phyloP scores from a whole-genome alignment of 2,797 vertebrate species.

The Gadopsis bispinosus region DNA sequence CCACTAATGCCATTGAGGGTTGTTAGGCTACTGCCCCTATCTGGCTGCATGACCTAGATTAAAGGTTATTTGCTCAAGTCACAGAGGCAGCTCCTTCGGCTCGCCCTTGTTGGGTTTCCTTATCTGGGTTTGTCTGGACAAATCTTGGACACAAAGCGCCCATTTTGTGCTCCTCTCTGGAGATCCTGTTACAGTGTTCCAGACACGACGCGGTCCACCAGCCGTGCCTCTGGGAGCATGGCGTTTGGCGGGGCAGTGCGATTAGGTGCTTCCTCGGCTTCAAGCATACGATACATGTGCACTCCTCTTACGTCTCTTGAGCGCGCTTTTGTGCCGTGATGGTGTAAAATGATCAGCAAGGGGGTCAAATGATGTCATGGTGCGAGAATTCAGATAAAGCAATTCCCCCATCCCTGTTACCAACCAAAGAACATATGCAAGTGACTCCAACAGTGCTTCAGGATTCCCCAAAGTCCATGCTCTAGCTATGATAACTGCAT shows the following conservation, averaged over 20 bases:
- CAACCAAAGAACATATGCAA: slow-evolving; percentile 50
- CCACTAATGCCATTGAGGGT: slow-evolving; percentile 24
- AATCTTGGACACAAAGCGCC: slow-evolving; percentile 84
- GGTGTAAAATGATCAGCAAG: slow-evolving; percentile 64
- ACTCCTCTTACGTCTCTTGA: slow-evolving; percentile 63
- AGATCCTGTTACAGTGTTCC: slow-evolving; percentile 84
- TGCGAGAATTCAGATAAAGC: slow-evolving; percentile 63
- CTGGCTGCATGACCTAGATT: slow-evolving; percentile 69
- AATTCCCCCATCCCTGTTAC: slow-evolving; percentile 11
- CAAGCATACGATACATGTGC: slow-evolving; percentile 72
- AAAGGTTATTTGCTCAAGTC: slow-evolving; percentile 77
- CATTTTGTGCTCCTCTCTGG: slow-evolving; percentile 84
- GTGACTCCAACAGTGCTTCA: slow-evolving; percentile 30
- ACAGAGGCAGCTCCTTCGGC: slow-evolving; percentile 66
- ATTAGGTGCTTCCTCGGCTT: slow-evolving; percentile 72
- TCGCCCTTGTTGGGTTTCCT: slow-evolving; percentile 80
- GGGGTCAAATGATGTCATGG: slow-evolving; percentile 76
- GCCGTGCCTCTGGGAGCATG: slow-evolving; percentile 68
- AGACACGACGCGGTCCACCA: slow-evolving; percentile 76
- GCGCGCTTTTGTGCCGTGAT: slow-evolving; percentile 59
- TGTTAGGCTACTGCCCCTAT: slow-evolving; percentile 29
- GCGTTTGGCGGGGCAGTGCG: slow-evolving; percentile 48
- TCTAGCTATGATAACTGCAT: slow-evolving; percentile 22
- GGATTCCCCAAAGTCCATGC: slow-evolving; percentile 35
- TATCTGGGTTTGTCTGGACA: slow-evolving; percentile 81